Percentiles rank a stretch among this genome's conserved stretches.
phyloP scores from a whole-genome alignment of 2,888 invertebrate genomes.

The Reticulitermes lucifugus region DNA sequence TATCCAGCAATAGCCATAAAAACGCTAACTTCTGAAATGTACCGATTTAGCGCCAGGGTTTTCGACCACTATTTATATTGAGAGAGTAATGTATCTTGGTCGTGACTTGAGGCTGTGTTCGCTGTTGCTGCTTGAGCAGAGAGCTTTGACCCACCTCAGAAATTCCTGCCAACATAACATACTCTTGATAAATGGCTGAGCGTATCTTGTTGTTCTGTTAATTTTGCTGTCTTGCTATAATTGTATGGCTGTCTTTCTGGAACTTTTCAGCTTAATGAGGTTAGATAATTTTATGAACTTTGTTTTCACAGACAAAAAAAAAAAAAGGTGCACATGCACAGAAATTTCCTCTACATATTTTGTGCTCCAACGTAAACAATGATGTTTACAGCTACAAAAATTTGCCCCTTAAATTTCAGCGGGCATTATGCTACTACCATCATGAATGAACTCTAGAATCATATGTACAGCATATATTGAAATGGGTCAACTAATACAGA shows the following conservation, averaged over 20 bases:
- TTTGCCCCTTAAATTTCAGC: neutral
- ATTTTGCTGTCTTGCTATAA: too few relatives aligned
- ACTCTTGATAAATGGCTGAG: neutral
- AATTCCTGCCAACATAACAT: neutral
- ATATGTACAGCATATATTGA: neutral
- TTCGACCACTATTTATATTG: neutral
- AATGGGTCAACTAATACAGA: neutral
- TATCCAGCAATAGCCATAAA: neutral
- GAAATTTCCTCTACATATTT: too few relatives aligned
- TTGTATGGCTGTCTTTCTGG: too few relatives aligned
- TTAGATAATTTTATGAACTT: too few relatives aligned
- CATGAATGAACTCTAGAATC: neutral
- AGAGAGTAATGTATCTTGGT: neutral
- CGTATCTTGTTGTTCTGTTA: too few relatives aligned
- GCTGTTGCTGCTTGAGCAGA: neutral
- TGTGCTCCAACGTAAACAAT: too few relatives aligned
- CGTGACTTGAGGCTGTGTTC: neutral
- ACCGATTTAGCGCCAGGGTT: neutral
- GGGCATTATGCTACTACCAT: neutral
- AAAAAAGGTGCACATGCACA: too few relatives aligned
- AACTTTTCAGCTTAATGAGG: too few relatives aligned
- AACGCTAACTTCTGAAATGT: too few relatives aligned
- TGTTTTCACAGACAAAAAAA: too few relatives aligned
- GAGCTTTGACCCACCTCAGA: neutral
- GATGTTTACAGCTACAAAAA: too few relatives aligned